Percentiles rank a stretch among this genome's conserved stretches.
Conservation (phyloP, 35 echinoderm and acorn worm species). For the Ptychodera flava region DNA sequence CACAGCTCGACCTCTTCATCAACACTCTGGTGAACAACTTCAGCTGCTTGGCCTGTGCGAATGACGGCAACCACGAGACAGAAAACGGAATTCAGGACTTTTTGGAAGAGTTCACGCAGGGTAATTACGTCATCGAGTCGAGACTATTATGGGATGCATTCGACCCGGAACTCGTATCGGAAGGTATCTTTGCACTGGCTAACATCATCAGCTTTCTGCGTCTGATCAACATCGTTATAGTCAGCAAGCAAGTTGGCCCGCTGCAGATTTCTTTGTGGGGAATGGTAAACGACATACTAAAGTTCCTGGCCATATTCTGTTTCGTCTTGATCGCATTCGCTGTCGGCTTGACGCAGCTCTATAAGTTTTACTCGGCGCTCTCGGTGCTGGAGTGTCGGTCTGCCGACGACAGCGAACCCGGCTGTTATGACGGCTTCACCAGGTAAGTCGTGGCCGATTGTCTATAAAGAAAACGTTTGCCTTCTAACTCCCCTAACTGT, state of each 20-base stretch:
- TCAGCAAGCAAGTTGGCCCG: conserved; percentile 17
- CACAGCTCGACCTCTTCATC: not conserved
- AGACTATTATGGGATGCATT: not conserved
- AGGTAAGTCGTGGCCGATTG: not conserved
- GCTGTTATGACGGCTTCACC: not conserved
- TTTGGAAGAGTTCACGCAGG: not conserved
- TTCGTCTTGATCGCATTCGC: conserved; percentile 9
- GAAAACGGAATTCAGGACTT: not conserved
- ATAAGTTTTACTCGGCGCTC: conserved; percentile 1
- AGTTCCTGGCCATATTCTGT: conserved; percentile 5
- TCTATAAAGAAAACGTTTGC: too few species aligned
- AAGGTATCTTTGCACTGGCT: conserved; percentile 68
- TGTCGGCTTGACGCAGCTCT: conserved; percentile 15
- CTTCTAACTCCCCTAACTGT: too few species aligned
- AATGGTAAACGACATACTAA: conserved; percentile 9
- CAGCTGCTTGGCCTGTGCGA: not conserved
- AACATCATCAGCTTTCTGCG: conserved; percentile 79
- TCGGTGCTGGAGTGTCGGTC: not conserved
- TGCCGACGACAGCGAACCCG: not conserved
- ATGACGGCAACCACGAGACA: not conserved
- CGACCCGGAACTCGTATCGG: conserved; percentile 20
- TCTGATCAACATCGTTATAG: conserved; percentile 24
- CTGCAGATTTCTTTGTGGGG: conserved; percentile 15
- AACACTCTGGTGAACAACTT: not conserved
- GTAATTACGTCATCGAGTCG: not conserved